Base-by-base conservation (phyloP, 1,140 invertebrate genomes). In the Calycopis cecrops region DNA sequence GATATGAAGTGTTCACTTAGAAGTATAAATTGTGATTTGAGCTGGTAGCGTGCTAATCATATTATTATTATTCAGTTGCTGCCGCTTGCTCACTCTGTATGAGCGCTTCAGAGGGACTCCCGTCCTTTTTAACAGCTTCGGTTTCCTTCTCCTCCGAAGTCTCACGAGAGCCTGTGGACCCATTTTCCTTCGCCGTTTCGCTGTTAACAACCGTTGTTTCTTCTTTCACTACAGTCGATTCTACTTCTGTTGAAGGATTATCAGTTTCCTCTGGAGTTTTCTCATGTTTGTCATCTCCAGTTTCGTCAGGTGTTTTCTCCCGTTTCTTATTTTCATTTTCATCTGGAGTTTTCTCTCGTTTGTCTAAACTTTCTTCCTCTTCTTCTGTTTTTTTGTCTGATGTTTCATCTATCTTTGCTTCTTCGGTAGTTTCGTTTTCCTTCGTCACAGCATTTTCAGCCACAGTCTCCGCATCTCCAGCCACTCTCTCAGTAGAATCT, bases 1-100 rank as follows among this genome's bases (percentile, higher is more conserved):
- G 69, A 74, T 72, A 79, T 73, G 67, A 67, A 79, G 76, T 79
- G 76, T 72, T 76, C 58, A 72, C 80, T 87, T 87, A 85, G 72
- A 82, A 71, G 78, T 85, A 85, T 59, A 62, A 67, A 28, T 67
- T 44, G 73, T 78, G 66, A 72, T 83, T 86, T 87, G 84, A 85
- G 81, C 84, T 85, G 79, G 73, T 58, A 83, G 75, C 73, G 74
- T 64, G 62, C 63, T 60, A 65, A 54, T 28, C 40, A 60, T 65
- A 48, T 59, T 61, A 66, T 38, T 48, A 59, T 79, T 80, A 88
- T 59, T 88, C 85, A 16, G 74, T 68, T 14, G 82, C 63, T 16
- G 76, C 78, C 9, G 66, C 62, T 55, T 80, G 73, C 67, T 88
- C 87, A 68, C 75, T 88, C 57, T 80, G 57, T 54, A 88, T 83